phyloP scores from a whole-genome alignment of 2,113 vertebrate species.

The Condylura cristata region DNA sequence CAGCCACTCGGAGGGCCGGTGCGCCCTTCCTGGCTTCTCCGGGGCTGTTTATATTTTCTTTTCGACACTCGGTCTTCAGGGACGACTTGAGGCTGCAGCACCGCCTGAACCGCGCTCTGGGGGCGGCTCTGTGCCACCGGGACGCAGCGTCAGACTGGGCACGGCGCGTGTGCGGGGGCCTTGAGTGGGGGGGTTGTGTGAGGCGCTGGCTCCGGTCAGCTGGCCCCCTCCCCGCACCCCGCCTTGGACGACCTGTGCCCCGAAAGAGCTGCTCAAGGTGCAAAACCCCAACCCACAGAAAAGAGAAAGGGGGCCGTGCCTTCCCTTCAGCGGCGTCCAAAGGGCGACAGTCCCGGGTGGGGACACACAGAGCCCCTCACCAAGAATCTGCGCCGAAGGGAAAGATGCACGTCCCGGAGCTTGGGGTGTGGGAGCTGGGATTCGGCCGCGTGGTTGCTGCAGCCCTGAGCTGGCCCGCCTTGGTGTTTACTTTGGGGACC shows the following conservation, averaged over 20 bases:
- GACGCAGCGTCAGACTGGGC: not conserved
- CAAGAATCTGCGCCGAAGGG: not conserved
- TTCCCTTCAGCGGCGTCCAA: not conserved
- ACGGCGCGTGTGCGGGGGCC: not conserved
- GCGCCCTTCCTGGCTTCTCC: not conserved
- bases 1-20: not conserved
- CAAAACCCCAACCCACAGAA: not conserved
- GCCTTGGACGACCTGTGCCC: not conserved
- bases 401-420: not conserved
- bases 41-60: conserved; percentile 43
- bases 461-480: not conserved
- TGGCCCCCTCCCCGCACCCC: not conserved
- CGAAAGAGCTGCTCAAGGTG: conserved; percentile 21
- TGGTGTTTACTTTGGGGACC: not conserved
- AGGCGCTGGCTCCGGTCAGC: not conserved
- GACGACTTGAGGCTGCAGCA: not conserved
- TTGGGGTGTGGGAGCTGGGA: not conserved
- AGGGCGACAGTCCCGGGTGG: not conserved
- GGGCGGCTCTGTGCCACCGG: not conserved
- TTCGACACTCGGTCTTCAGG: conserved; percentile 48
- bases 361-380: not conserved
- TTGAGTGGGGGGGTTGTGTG: not conserved
- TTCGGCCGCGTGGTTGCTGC: not conserved
- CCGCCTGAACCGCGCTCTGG: not conserved
- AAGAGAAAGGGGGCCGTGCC: not conserved